Evolutionary conservation across 2,113 vertebrate genomes (phyloP).

Genomic region (Microcebus jonahi): DNA sequence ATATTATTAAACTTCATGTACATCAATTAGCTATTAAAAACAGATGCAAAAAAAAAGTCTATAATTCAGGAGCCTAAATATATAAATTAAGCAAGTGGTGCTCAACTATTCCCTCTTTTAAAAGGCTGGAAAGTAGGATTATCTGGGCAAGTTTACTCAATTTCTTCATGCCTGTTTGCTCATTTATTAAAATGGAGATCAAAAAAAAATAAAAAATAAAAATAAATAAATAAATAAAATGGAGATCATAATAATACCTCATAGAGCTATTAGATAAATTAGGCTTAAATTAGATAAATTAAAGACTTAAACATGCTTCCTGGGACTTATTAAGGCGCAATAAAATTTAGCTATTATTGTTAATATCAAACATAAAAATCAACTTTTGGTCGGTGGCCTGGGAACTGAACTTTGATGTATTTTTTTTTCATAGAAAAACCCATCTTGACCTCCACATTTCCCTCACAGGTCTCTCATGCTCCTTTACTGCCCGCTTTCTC

Average conservation of each 20-base stretch:
- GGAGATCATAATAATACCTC: background rate
- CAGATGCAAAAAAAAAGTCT: background rate
- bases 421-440: background rate
- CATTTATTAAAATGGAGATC: background rate
- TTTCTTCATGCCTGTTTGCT: background rate
- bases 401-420: background rate
- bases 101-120: background rate
- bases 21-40: background rate
- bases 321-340: background rate
- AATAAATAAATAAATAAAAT: background rate
- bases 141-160: background rate
- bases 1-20: background rate
- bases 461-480: background rate
- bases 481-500: background rate
- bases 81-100: background rate
- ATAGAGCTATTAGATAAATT: background rate
- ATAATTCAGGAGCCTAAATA: background rate
- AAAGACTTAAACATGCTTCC: background rate
- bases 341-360: conserved; percentile 5
- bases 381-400: background rate
- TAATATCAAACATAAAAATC: conserved; percentile 11
- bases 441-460: background rate
- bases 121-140: background rate
- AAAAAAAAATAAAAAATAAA: too few relatives aligned
- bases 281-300: background rate